These are phyloP conservation scores for Notothenia rossii DNA, from an alignment of 2,113 vertebrate genomes.

Conservation along the genomic window DNA sequence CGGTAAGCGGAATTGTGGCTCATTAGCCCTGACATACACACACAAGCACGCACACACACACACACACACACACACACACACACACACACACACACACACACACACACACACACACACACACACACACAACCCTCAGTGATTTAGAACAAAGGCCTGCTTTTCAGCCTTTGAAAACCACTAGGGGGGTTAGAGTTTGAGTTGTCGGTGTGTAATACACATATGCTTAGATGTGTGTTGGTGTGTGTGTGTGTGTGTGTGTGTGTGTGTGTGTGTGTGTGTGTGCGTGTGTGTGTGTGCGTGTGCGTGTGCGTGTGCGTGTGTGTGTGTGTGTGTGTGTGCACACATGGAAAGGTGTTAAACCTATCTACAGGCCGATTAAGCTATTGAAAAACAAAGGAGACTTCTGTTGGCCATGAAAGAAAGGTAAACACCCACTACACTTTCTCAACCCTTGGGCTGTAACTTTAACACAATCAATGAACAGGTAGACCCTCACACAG, in stretches of 20 bases:
- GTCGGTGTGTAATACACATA: conserved; percentile 1
- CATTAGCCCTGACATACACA: conserved; percentile 28
- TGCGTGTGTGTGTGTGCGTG: too few relatives aligned
- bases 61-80: neutral
- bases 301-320: neutral
- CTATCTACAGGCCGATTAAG: conserved; percentile 35
- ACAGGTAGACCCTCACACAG: neutral
- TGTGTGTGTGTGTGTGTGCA: neutral
- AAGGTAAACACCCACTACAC: neutral
- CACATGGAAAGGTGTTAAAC: conserved; percentile 36
- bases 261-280: too few relatives aligned
- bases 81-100: conserved; percentile 1
- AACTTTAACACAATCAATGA: neutral
- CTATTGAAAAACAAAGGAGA: conserved; percentile 56
- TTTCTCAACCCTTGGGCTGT: neutral
- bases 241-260: too few relatives aligned
- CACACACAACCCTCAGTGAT: conserved; percentile 9
- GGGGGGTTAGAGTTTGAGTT: conserved; percentile 4
- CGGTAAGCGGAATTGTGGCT: conserved; percentile 20
- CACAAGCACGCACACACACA: conserved; percentile 28
- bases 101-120: conserved; percentile 3
- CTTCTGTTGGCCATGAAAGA: conserved; percentile 37
- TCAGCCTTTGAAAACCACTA: conserved; percentile 33
- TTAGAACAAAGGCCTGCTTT: conserved; percentile 52
- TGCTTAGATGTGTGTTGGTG: neutral